Percentiles rank a stretch among this genome's conserved stretches.
These are phyloP conservation scores for Labeo catla DNA, from an alignment of 2,113 vertebrate genomes.

Conservation along the genomic window DNA sequence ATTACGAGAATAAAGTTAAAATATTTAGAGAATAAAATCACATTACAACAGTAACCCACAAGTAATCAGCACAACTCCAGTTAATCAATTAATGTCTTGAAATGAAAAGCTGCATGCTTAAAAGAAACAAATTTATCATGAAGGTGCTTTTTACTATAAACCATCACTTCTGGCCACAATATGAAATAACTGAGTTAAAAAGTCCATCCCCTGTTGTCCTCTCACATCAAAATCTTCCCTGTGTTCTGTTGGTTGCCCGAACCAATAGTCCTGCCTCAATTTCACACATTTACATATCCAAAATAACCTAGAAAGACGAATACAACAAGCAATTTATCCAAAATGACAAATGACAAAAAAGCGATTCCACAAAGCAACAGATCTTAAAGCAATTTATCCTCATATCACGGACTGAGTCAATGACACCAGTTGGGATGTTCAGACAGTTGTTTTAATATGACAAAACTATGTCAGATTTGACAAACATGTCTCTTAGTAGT, in stretches of 20 bases:
- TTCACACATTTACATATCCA: neutral
- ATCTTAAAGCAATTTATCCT: neutral
- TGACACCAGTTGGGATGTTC: neutral
- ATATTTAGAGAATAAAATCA: no score
- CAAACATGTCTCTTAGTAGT: neutral
- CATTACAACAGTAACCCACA: neutral
- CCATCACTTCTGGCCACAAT: neutral
- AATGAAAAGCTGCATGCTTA: neutral
- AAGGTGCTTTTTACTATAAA: neutral
- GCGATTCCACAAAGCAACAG: neutral
- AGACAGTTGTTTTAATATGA: neutral
- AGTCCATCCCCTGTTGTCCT: no score
- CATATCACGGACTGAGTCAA: neutral
- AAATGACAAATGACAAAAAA: neutral
- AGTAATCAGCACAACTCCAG: neutral
- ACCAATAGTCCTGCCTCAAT: neutral
- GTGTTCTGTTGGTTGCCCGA: neutral
- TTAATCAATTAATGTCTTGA: neutral
- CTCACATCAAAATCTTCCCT: no score
- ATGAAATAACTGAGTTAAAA: neutral
- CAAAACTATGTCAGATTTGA: neutral
- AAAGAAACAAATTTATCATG: neutral
- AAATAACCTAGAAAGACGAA: neutral
- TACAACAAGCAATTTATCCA: neutral
- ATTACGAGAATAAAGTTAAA: no score